phyloP scores from a whole-genome alignment of 2,113 vertebrate species.

The Oriolus oriolus region DNA sequence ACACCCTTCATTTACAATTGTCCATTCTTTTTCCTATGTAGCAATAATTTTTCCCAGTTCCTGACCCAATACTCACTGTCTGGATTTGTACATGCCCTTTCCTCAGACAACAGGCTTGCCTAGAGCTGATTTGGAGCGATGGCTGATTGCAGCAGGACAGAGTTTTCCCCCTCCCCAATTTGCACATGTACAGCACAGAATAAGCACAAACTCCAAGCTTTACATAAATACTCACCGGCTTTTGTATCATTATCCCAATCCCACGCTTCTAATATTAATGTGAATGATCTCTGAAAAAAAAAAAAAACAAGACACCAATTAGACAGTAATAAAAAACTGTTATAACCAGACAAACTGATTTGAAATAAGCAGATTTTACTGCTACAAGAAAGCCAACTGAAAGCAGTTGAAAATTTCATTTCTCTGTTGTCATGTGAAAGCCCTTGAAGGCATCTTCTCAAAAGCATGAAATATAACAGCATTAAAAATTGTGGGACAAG shows the following conservation, averaged over 20 bases:
- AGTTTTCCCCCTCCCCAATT: no score
- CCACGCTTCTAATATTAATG: constrained; percentile 91
- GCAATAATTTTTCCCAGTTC: background rate
- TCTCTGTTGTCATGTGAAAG: background rate
- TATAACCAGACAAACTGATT: background rate
- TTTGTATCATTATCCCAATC: constrained; percentile 89
- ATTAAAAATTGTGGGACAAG: background rate
- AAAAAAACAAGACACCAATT: constrained; percentile 20
- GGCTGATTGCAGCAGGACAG: background rate
- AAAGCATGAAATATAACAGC: background rate
- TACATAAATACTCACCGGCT: constrained; percentile 78
- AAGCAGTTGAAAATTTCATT: background rate
- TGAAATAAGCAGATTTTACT: background rate
- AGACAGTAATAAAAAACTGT: background rate
- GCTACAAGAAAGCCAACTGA: background rate
- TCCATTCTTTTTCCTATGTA: background rate
- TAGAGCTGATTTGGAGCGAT: background rate
- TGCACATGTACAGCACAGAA: background rate
- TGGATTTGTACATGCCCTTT: background rate
- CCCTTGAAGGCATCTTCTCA: background rate
- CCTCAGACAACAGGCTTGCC: background rate
- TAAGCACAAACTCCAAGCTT: background rate
- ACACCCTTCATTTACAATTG: background rate
- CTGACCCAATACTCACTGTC: background rate
- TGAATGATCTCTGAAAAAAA: constrained; percentile 84